Evolutionary conservation across 2,113 vertebrate species (phyloP).

Genomic region (Antidorcas marsupialis): DNA sequence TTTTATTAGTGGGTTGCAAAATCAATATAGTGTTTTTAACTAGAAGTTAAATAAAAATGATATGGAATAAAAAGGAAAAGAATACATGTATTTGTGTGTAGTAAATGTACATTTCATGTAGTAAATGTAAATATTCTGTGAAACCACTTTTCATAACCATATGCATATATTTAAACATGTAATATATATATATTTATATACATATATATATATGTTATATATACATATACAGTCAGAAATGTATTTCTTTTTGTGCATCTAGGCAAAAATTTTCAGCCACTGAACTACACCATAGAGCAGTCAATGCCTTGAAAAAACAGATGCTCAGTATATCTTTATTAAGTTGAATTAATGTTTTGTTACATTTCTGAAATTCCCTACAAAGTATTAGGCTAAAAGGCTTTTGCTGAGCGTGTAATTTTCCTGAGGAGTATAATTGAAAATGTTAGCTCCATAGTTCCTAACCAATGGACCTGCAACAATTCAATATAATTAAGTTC

Average conservation of each 20-base stretch:
- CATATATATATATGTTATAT: neutral
- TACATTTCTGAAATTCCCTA: neutral
- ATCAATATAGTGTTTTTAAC: neutral
- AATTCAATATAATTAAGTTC: neutral
- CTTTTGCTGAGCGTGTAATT: neutral
- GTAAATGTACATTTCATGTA: neutral
- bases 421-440: neutral
- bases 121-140: neutral
- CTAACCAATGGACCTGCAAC: neutral
- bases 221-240: neutral
- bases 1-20: neutral
- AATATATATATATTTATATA: neutral
- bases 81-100: neutral
- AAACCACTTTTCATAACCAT: slow-evolving; percentile 4
- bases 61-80: neutral
- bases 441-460: neutral
- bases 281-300: neutral
- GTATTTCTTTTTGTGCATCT: neutral
- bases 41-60: neutral
- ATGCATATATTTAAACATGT: neutral
- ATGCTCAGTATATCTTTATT: neutral
- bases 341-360: neutral
- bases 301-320: neutral
- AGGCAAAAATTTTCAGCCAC: neutral
- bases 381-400: neutral